Evolutionary conservation across 2,797 vertebrate species (phyloP), one percentile per base, ranked within the genome.

Genomic region (Falco concolor): DNA sequence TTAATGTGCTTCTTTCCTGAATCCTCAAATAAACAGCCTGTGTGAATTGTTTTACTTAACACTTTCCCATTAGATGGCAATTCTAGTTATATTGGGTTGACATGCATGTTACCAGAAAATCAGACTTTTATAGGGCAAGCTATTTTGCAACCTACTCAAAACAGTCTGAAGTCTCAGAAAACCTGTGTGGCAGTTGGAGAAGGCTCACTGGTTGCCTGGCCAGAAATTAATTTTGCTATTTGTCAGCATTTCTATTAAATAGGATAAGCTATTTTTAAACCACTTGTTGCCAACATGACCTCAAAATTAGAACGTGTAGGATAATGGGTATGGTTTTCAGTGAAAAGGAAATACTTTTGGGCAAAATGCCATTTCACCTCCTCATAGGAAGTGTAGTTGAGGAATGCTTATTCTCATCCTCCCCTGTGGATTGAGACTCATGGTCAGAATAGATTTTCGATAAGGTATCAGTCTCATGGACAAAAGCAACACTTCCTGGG

Each of bases 271-370:
- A 68, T 89, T 95, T 94, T 93, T 89, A 89, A 87, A 78, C 30
- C 1, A 2, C 14, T 73, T 87, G 59, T 89, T 81, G 65, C n/a
- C 45, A 86, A 19, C 36, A 6, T 87, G 76, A 85, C 64, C n/a
- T 93, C 72, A 93, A 81, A 93, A 95, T 89, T 77, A 93, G 89
- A 92, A 68, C 60, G 54, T 19, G 22, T 19, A 91, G 72, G 87
- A 83, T 92, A 95, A 85, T 72, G 64, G 38, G 57, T 78, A 92
- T 94, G 54, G 15, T 90, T 94, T 95, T 90, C 56, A 89, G 23
- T 79, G 56, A 45, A 81, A 73, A 88, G 73, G 89, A 89, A 95
- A 25, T 82, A 76, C 40, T 86, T 82, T 63, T n/a, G 67, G 80
- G 83, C 74, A 93, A 82, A 90, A 69, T 56, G 89, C 92, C 89